Percentiles rank a stretch among this genome's conserved stretches.
Evolutionary conservation across 2,888 invertebrate genomes (phyloP).

Genomic region (Lithophane ornitopus): DNA sequence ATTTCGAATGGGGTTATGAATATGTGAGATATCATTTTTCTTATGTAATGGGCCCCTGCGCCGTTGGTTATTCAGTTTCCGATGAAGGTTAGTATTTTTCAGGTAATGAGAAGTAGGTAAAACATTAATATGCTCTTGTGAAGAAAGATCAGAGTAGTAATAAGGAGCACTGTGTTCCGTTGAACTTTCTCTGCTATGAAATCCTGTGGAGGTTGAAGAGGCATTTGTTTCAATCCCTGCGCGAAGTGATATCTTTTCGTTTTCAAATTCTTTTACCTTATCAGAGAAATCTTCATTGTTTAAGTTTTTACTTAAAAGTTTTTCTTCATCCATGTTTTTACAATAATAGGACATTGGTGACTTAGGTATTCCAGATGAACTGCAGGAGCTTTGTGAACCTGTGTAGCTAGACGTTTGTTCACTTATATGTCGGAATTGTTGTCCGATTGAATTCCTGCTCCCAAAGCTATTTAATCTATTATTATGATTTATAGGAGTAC

Average conservation of each 20-base stretch:
- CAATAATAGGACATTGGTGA: conserved; percentile 88
- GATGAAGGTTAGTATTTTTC: conserved; percentile 88
- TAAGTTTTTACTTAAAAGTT: conserved; percentile 83
- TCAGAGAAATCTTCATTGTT: conserved; percentile 83
- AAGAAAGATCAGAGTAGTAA: conserved; percentile 95
- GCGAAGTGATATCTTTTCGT: conserved; percentile 81
- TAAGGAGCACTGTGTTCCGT: conserved; percentile 94
- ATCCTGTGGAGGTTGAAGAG: conserved; percentile 85
- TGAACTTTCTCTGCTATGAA: conserved; percentile 92
- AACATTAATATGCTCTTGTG: conserved; percentile 88
- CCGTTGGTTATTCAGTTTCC: conserved; percentile 93
- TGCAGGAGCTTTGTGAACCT: conserved; percentile 83
- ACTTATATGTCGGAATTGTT: conserved; percentile 73
- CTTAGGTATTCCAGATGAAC: conserved; percentile 79
- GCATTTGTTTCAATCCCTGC: conserved; percentile 78
- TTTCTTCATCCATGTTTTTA: conserved; percentile 85
- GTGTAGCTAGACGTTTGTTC: conserved; percentile 80
- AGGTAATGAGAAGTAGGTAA: conserved; percentile 85
- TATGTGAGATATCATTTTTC: conserved; percentile 93
- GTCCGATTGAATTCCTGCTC: conserved; percentile 68
- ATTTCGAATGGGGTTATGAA: conserved; percentile 93
- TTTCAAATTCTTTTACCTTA: conserved; percentile 87
- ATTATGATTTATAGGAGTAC: conserved; percentile 80
- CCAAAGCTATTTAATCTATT: conserved; percentile 68
- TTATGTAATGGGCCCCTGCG: conserved; percentile 91